A percentile compares a stretch with the other conserved stretches of the same genome.
These are phyloP conservation scores for Drosophila parvula DNA, from an alignment of 1,140 invertebrate species.

Conservation along the genomic window DNA sequence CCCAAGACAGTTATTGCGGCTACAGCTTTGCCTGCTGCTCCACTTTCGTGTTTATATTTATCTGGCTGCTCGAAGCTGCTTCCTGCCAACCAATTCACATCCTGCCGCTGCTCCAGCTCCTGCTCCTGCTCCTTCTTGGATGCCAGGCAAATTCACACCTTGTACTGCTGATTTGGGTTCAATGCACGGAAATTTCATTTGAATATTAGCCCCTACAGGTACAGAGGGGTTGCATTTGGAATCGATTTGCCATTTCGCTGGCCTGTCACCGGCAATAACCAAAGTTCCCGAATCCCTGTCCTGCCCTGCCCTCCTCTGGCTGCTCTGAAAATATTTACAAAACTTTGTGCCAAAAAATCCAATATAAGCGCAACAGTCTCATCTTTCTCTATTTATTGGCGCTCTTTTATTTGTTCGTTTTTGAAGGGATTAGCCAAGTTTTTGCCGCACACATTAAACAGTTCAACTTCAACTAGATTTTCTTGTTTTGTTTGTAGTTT, in stretches of 20 bases:
- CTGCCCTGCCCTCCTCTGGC: background rate
- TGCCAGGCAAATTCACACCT: slow-evolving; percentile 71
- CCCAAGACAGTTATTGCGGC: slow-evolving; percentile 63
- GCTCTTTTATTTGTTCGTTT: slow-evolving; percentile 33
- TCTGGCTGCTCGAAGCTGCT: slow-evolving; percentile 40
- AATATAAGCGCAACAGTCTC: slow-evolving; percentile 61
- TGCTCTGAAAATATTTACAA: slow-evolving; percentile 36
- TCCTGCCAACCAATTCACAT: slow-evolving; percentile 39
- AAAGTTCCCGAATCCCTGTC: background rate
- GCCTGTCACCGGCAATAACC: slow-evolving; percentile 49
- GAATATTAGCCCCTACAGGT: slow-evolving; percentile 54
- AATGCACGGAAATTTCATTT: slow-evolving; percentile 67
- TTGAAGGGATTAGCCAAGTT: slow-evolving; percentile 63
- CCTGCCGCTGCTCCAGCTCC: slow-evolving; percentile 15
- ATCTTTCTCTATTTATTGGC: slow-evolving; percentile 55
- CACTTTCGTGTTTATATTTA: slow-evolving; percentile 57
- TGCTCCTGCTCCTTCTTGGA: slow-evolving; percentile 11
- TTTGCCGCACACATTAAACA: slow-evolving; percentile 58
- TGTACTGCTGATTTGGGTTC: slow-evolving; percentile 48
- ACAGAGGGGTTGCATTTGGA: slow-evolving; percentile 51
- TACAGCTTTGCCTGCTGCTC: slow-evolving; percentile 36
- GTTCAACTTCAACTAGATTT: slow-evolving; percentile 65
- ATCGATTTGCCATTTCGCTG: slow-evolving; percentile 67
- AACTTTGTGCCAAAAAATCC: slow-evolving; percentile 49
- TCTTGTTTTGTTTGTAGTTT: slow-evolving; percentile 17